Evolutionary conservation across 1,140 invertebrate genomes (phyloP).

Genomic region (Heliconius hewitsoni): DNA sequence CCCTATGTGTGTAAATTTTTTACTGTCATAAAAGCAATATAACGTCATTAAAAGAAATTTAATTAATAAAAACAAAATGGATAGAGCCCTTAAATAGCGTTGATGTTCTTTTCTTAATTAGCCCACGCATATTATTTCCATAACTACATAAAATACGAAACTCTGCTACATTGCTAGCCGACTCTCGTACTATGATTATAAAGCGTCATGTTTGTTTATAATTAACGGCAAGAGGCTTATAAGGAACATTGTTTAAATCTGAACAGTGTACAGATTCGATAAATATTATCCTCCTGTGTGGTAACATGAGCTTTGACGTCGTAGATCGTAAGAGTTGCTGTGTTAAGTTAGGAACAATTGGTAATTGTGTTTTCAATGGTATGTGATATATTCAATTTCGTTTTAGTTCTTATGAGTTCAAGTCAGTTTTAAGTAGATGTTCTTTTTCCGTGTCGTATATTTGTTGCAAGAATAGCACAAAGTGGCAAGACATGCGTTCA

Average conservation of each 20-base stretch:
- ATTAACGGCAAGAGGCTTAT: slow-evolving; percentile 69
- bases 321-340: slow-evolving; percentile 43
- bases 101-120: slow-evolving; percentile 39
- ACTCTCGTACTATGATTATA: slow-evolving; percentile 34
- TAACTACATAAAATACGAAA: slow-evolving; percentile 21
- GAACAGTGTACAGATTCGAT: slow-evolving; percentile 54
- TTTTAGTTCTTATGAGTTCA: slow-evolving; percentile 13
- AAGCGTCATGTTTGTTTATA: slow-evolving; percentile 68
- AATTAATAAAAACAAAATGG: slow-evolving; percentile 35
- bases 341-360: slow-evolving; percentile 60
- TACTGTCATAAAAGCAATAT: slow-evolving; percentile 11
- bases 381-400: slow-evolving; percentile 25
- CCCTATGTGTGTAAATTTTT: background rate
- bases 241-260: slow-evolving; percentile 69
- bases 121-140: slow-evolving; percentile 43
- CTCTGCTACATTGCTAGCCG: slow-evolving; percentile 17
- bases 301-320: slow-evolving; percentile 64
- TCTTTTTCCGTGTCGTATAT: too few species aligned
- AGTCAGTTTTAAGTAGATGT: slow-evolving; percentile 5
- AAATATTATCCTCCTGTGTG: slow-evolving; percentile 68
- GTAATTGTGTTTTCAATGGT: slow-evolving; percentile 50
- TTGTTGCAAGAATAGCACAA: too few species aligned
- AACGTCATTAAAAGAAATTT: slow-evolving; percentile 27
- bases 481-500: too few species aligned
- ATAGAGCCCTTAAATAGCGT: slow-evolving; percentile 19